Evolutionary conservation across 2,113 vertebrate species (phyloP).

Genomic region (Spermophilus dauricus): DNA sequence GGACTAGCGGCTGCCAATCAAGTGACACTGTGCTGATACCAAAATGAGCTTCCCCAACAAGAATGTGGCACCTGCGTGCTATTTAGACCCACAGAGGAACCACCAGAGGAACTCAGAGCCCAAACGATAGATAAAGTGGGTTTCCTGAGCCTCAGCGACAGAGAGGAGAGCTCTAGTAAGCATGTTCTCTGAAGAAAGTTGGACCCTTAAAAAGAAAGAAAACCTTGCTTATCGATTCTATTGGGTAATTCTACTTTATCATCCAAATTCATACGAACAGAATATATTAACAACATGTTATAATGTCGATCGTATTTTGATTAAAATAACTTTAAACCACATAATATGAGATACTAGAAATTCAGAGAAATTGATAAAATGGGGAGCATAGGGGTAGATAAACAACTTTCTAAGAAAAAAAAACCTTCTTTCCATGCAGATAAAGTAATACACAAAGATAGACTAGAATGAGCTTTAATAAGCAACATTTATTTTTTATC

Average conservation of each 20-base stretch:
- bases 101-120: background rate
- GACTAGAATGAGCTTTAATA: background rate
- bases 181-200: constrained; percentile 8
- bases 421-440: no score
- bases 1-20: background rate
- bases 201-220: background rate
- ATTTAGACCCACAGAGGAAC: background rate
- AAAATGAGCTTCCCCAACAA: background rate
- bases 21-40: background rate
- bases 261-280: background rate
- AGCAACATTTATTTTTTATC: background rate
- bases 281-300: background rate
- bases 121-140: background rate
- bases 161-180: background rate
- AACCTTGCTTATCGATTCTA: background rate
- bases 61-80: background rate
- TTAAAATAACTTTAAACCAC: background rate
- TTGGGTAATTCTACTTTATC: background rate
- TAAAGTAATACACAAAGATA: background rate
- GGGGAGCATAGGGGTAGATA: background rate
- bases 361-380: background rate
- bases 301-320: background rate
- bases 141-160: background rate
- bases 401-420: background rate
- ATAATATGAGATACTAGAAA: background rate